phyloP scores from a whole-genome alignment of 2,113 vertebrate species.

The Haemorhous mexicanus region DNA sequence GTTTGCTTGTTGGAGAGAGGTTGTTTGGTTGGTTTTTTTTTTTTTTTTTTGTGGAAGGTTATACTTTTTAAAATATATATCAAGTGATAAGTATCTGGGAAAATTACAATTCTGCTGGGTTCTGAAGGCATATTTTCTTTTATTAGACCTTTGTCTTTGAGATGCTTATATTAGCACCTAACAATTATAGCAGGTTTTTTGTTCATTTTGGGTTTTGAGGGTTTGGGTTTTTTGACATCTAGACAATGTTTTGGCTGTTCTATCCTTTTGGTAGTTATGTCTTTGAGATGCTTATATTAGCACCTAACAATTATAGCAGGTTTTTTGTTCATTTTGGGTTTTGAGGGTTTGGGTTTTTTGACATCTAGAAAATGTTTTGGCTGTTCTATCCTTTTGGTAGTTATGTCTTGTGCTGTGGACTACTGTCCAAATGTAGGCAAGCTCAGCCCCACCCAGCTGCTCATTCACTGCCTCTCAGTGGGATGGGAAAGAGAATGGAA shows the following conservation, averaged over 20 bases:
- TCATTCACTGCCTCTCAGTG: not conserved
- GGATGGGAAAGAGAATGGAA: not conserved
- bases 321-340: accelerated
- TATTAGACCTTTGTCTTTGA: not conserved
- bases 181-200: not conserved
- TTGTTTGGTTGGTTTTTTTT: not conserved
- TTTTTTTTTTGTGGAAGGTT: not conserved
- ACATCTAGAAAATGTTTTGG: not conserved
- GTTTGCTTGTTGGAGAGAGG: not conserved
- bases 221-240: not conserved
- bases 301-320: not conserved
- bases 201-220: accelerated
- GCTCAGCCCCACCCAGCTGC: not conserved
- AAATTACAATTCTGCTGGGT: not conserved
- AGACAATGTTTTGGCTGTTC: not conserved
- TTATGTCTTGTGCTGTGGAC: not conserved
- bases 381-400: not conserved
- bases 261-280: not conserved
- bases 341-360: not conserved
- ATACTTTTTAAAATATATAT: not conserved
- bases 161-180: not conserved
- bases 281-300: not conserved
- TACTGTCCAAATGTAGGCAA: not conserved
- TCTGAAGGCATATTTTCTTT: not conserved
- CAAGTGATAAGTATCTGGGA: not conserved